phyloP scores from a whole-genome alignment of 30 jellyfish, hydroid and myxozoan genomes.

The Sanderia malayensis region DNA sequence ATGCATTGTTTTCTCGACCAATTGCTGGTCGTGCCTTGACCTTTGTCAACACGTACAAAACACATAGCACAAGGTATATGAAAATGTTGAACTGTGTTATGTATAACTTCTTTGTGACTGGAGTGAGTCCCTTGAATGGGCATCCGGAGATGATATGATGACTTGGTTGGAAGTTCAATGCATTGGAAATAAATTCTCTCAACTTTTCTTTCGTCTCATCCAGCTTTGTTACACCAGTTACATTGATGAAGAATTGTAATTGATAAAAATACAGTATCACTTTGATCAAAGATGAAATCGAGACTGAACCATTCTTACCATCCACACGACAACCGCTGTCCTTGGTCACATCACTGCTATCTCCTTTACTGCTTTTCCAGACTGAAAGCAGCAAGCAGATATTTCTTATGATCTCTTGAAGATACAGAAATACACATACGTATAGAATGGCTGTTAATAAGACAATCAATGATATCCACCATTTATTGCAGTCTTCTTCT shows the following conservation, averaged over 20 bases:
- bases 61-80: conserved; percentile 1
- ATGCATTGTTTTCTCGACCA: neutral
- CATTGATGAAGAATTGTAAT: conserved; percentile 2
- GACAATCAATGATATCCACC: conserved; percentile 3
- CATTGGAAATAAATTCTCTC: neutral
- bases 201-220: neutral
- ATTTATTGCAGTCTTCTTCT: neutral
- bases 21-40: neutral
- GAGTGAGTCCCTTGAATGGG: conserved; percentile 30
- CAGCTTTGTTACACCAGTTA: neutral
- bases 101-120: conserved; percentile 26
- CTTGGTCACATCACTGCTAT: neutral
- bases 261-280: conserved; percentile 18
- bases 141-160: conserved; percentile 10
- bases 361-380: neutral
- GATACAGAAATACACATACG: neutral
- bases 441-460: neutral
- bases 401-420: neutral
- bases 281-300: conserved; percentile 5
- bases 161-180: conserved; percentile 6
- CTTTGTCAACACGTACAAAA: neutral
- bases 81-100: conserved; percentile 10
- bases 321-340: too few species aligned
- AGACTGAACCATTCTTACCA: neutral
- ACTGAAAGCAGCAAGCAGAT: neutral